Conservation (phyloP, 1,140 invertebrate genomes). For the Drosophila parabipectinata region DNA sequence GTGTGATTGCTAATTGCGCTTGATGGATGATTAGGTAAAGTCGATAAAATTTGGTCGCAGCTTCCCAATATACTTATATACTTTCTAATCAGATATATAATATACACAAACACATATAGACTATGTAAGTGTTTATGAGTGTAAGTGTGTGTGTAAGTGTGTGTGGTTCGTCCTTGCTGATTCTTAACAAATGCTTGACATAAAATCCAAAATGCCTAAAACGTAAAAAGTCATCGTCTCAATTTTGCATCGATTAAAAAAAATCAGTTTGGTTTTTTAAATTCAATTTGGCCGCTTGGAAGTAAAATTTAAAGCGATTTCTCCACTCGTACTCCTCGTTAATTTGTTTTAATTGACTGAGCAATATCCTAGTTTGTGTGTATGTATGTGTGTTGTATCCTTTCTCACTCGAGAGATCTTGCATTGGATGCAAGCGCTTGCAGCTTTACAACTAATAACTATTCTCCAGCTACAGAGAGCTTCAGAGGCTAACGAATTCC, state of each 20-base stretch:
- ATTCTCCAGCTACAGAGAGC: neutral
- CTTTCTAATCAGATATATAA: conserved; percentile 24
- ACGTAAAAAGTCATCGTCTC: neutral
- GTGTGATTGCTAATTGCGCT: conserved; percentile 68
- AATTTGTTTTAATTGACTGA: conserved; percentile 70
- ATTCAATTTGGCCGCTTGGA: conserved; percentile 54
- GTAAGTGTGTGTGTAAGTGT: conserved; percentile 9
- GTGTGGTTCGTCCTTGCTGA: conserved; percentile 4
- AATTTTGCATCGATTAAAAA: conserved; percentile 20
- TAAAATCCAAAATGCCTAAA: conserved; percentile 31
- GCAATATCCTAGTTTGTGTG: conserved; percentile 40
- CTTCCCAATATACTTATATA: conserved; percentile 26
- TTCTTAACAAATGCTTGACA: conserved; percentile 34
- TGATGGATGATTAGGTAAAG: conserved; percentile 34
- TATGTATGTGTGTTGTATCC: conserved; percentile 6
- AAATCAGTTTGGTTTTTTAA: conserved; percentile 40
- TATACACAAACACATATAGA: conserved; percentile 10
- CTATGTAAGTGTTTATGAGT: neutral
- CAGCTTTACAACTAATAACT: conserved; percentile 64
- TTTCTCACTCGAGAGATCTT: conserved; percentile 28
- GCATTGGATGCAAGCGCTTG: conserved; percentile 57
- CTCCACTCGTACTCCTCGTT: neutral
- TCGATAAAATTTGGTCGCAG: conserved; percentile 52
- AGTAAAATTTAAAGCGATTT: conserved; percentile 2
- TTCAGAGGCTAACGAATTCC: conserved; percentile 25